Percentiles rank a stretch among this genome's conserved stretches.
Conservation (phyloP, 2,113 vertebrate species). For the Dasyurus viverrinus region DNA sequence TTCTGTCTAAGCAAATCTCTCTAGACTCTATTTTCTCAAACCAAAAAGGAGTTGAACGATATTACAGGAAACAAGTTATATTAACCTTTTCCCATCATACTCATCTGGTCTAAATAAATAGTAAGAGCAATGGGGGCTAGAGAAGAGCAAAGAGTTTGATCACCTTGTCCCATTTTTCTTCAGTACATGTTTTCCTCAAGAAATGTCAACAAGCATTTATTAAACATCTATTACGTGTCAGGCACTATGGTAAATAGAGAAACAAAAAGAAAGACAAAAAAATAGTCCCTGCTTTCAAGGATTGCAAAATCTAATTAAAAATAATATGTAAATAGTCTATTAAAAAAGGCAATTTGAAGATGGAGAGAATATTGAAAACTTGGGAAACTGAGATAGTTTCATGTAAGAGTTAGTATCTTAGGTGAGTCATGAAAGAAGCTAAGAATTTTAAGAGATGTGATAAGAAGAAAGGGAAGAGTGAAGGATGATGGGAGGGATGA, state of each 20-base stretch:
- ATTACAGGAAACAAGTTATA: not conserved
- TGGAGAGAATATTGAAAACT: not conserved
- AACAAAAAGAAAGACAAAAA: not conserved
- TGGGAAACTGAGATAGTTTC: not conserved
- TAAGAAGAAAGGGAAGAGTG: not conserved
- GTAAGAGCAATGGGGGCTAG: not conserved
- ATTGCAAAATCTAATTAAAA: not conserved
- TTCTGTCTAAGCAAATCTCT: not conserved
- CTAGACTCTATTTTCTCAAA: not conserved
- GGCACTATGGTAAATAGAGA: not conserved
- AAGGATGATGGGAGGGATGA: not conserved
- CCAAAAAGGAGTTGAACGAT: not conserved
- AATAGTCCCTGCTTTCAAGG: not conserved
- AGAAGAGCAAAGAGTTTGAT: not conserved
- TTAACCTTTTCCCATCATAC: not conserved
- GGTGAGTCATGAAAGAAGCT: not conserved
- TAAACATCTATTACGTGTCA: not conserved
- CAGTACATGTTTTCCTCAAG: not conserved
- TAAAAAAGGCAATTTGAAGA: not conserved
- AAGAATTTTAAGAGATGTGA: not conserved
- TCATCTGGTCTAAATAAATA: not conserved
- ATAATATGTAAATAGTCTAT: not conserved
- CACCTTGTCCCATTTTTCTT: not conserved
- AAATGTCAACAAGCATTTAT: not conserved
- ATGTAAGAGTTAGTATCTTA: not conserved